phyloP scores from a whole-genome alignment of 2,888 invertebrate species.

The Diarsia mendica region DNA sequence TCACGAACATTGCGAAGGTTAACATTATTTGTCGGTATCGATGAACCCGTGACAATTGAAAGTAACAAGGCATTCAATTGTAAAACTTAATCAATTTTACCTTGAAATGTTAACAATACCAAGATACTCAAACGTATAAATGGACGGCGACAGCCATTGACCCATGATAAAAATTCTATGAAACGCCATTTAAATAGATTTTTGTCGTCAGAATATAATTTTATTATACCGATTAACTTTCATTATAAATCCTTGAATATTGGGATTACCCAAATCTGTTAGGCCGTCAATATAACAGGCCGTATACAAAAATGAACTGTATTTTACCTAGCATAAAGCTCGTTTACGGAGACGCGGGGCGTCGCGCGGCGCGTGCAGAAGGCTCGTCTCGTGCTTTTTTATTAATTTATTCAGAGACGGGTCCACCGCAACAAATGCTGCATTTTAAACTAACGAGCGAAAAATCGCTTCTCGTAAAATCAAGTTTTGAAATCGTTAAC shows the following conservation, averaged over 20 bases:
- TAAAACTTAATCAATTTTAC: neutral
- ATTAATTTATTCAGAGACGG: no score
- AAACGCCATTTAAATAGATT: neutral
- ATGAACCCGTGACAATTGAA: neutral
- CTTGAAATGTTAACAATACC: neutral
- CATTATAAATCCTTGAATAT: neutral
- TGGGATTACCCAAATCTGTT: neutral
- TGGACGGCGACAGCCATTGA: neutral
- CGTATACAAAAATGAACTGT: neutral
- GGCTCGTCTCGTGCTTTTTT: no score
- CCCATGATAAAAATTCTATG: neutral
- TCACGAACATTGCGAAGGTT: constrained; percentile 8
- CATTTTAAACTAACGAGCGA: no score
- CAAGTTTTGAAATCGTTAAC: no score
- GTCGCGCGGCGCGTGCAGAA: no score
- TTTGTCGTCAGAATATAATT: neutral
- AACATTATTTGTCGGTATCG: constrained; percentile 5
- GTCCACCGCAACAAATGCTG: no score
- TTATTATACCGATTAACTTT: neutral
- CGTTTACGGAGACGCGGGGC: no score
- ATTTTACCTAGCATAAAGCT: neutral
- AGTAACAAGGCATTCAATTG: neutral
- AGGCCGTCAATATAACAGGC: neutral
- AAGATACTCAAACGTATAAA: neutral
- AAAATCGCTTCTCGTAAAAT: no score